These are phyloP conservation scores for Tenthredo distinguenda DNA, from an alignment of 2,888 invertebrate genomes.

Conservation along the genomic window DNA sequence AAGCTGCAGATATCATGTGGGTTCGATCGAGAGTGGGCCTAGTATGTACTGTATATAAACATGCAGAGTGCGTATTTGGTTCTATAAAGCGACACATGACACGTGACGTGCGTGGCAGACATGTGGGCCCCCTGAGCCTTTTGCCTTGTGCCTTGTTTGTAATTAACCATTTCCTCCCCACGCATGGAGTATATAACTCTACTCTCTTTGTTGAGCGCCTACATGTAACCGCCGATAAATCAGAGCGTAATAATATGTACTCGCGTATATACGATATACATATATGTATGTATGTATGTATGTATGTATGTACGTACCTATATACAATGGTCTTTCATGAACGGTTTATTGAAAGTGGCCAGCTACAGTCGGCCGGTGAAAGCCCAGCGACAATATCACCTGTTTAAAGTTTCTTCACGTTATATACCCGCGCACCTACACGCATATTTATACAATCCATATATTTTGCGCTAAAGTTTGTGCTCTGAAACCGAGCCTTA, in stretches of 20 bases:
- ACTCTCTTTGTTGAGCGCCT: slow-evolving; percentile 35
- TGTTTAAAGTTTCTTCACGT: slow-evolving; percentile 1
- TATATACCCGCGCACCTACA: not conserved
- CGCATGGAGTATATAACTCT: not conserved
- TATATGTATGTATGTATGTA: not conserved
- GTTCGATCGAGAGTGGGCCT: slow-evolving; percentile 14
- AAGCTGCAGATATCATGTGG: not conserved
- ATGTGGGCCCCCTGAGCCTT: slow-evolving; percentile 35
- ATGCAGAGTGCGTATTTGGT: slow-evolving; percentile 36
- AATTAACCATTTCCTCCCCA: slow-evolving; percentile 47
- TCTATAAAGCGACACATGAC: slow-evolving; percentile 19
- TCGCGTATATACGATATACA: not conserved
- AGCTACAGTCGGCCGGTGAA: not conserved
- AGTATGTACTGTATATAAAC: not conserved
- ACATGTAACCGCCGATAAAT: slow-evolving; percentile 27
- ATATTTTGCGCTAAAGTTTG: not conserved
- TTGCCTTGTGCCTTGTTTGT: slow-evolving; percentile 37
- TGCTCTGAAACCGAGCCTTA: not conserved
- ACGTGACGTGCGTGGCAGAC: slow-evolving; percentile 33
- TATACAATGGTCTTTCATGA: not conserved
- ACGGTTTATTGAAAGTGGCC: slow-evolving; percentile 1
- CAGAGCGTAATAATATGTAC: not conserved
- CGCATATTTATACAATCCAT: not conserved
- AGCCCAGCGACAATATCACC: not conserved
- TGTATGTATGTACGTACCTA: not conserved